Conservation (phyloP, 1,140 invertebrate species). For the Rhynchophorus ferrugineus region DNA sequence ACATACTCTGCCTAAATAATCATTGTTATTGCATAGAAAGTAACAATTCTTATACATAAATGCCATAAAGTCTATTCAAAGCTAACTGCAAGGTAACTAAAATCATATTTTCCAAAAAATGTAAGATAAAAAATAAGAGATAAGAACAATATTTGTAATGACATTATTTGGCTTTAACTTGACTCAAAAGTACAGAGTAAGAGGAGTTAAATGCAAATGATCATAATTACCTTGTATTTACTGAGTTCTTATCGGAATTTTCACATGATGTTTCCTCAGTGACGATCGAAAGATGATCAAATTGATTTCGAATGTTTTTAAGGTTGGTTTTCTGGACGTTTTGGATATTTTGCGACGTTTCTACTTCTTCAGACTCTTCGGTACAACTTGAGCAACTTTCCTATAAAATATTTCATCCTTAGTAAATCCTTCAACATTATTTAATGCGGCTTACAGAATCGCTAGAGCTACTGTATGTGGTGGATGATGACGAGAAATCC, state of each 20-base stretch:
- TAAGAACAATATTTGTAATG: too few species aligned
- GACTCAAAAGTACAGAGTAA: too few species aligned
- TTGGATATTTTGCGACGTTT: conserved; percentile 37
- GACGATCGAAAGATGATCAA: conserved; percentile 67
- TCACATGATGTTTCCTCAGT: conserved; percentile 58
- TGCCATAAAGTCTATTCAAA: too few species aligned
- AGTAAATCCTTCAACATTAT: neutral
- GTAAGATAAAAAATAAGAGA: too few species aligned
- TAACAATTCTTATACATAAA: too few species aligned
- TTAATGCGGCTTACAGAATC: conserved; percentile 42
- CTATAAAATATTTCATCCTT: conserved; percentile 20
- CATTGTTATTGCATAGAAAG: too few species aligned
- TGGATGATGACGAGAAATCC: conserved; percentile 47
- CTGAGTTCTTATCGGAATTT: conserved; percentile 43
- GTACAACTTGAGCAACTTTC: conserved; percentile 33
- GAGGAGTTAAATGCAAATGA: too few species aligned
- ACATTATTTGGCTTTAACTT: too few species aligned
- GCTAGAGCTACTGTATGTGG: conserved; percentile 30
- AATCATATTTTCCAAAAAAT: too few species aligned
- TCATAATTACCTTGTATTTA: conserved; percentile 11
- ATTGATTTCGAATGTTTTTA: conserved; percentile 49
- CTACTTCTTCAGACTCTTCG: conserved; percentile 44
- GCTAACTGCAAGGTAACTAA: too few species aligned
- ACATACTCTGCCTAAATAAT: too few species aligned
- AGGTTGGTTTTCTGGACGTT: conserved; percentile 40